Base-by-base conservation (phyloP, 2,888 invertebrate genomes). In the Metacarcinus magister region DNA sequence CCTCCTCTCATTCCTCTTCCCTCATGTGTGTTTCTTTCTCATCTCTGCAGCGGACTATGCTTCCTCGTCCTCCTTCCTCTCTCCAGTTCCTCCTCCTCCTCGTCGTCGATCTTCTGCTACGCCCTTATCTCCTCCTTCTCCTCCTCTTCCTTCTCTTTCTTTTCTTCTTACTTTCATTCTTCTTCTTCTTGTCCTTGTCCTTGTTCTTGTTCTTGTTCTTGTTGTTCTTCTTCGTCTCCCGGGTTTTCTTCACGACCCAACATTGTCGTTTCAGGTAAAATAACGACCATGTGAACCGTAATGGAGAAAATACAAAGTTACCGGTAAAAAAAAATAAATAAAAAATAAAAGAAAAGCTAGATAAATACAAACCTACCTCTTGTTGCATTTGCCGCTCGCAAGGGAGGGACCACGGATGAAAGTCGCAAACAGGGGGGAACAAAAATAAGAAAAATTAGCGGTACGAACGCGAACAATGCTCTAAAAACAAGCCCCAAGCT, bases 231-330 rank as follows among this genome's bases (percentile, higher is more conserved):
- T 3, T 32, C 32, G 8, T 82, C 82, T 82, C 32, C 32, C 10
- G 82, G 32, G 82, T 82, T 82, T 82, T 13, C 82, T 82, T 82
- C 32, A 82, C 32, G 82, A 82, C 82, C 82, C 0, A 82, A 82
- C 82, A 82, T 82, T 82, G 82, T 32, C 82, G 82, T 82, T 82
- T 32, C 82, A n/a, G 82, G 32, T 82, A 82, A 82, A 32, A 13
- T 82, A 32, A 82, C 82, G 82, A 82, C 32, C 82, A 4, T 7
- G 32, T 28, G 82, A 7, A 82, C 82, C 82, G 82, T 32, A 82
- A 82, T 82, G 32, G 82, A 82, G 82, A 82, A 82, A 82, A 82
- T 32, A 67, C 67, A 82, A 82, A 82, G 82, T 82, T 82, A 32
- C 10, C 82, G 82, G 8, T 3, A 19, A 19, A 13, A 54, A 54